Percentiles rank a stretch among this genome's conserved stretches.
phyloP scores from a whole-genome alignment of 2,888 invertebrate genomes.

The Ennomos quercinarius region DNA sequence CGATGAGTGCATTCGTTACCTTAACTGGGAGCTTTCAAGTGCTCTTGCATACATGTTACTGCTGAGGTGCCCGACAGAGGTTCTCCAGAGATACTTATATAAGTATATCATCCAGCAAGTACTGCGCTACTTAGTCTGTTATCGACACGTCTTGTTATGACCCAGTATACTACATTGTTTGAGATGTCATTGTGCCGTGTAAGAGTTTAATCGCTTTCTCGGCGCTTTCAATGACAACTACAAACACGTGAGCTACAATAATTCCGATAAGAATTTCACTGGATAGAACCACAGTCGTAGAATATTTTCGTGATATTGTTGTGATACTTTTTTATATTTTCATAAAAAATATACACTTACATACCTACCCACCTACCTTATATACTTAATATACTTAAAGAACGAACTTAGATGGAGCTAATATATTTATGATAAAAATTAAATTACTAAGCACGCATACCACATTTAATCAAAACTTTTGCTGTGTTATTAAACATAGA shows the following conservation, averaged over 20 bases:
- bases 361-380: not conserved
- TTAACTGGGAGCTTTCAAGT: conserved; percentile 63
- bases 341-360: no score
- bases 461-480: no score
- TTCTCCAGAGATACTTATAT: conserved; percentile 21
- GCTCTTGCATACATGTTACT: conserved; percentile 56
- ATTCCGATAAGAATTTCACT: not conserved
- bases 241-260: conserved; percentile 21
- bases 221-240: not conserved
- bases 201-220: conserved; percentile 22
- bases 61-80: conserved; percentile 37
- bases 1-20: conserved; percentile 79
- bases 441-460: not conserved
- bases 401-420: not conserved
- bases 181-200: conserved; percentile 24
- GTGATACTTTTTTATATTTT: not conserved
- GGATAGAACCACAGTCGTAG: no score
- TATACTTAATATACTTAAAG: no score
- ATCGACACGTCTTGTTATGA: conserved; percentile 38
- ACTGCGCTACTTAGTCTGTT: conserved; percentile 31
- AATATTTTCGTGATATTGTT: no score
- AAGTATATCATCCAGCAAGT: conserved; percentile 11
- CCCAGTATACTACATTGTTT: conserved; percentile 21
- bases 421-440: not conserved
- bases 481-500: not conserved